Base-by-base conservation (phyloP, 2,797 vertebrate species). In the Urosaurus nigricauda region DNA sequence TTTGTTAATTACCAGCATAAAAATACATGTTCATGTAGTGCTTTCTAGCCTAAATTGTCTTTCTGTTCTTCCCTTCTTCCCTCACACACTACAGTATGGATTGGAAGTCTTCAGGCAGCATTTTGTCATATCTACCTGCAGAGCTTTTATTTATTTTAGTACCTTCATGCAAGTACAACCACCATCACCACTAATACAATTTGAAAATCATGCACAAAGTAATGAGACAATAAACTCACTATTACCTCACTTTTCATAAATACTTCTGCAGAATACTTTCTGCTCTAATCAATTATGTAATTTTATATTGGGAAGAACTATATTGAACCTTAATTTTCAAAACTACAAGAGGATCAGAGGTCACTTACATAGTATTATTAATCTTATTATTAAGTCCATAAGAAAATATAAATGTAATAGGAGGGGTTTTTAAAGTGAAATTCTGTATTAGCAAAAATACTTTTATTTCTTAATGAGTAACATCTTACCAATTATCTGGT, bases 401-500 rank as follows among this genome's bases (percentile, higher is more conserved):
- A 12, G 14, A 43, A 84, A 56, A 5, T 47, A 29, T 65, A 65
- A 68, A 68, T 29, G 29, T 68, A 68, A 68, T 68, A 32, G 32
- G 29, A 32, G 2, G 16, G 16, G 0, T 68, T 68, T 68, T 32
- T 60, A 60, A 60, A 60, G 32, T 80, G 87, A 68, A n/a, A 73
- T 83, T 90, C 83, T 86, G 70, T 2, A 58, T 75, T 71, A 83
- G 40, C 35, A 92, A 40, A 90, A 92, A 56, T 92, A 85, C 1
- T 9, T 11, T 0, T 84, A 89, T 13, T 87, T 13, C 82, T 21
- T 85, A 58, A 8, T 26, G 5, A 85, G 29, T 65, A 87, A 86
- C 77, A 6, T 95, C 98, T 98, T 98, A 99, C 99, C 99, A 43
- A 99, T 99, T 96, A 99, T 99, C 97, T 99, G 99, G 93, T 99